Conservation (phyloP, 2,113 vertebrate species). For the human (Homo sapiens) region DNA sequence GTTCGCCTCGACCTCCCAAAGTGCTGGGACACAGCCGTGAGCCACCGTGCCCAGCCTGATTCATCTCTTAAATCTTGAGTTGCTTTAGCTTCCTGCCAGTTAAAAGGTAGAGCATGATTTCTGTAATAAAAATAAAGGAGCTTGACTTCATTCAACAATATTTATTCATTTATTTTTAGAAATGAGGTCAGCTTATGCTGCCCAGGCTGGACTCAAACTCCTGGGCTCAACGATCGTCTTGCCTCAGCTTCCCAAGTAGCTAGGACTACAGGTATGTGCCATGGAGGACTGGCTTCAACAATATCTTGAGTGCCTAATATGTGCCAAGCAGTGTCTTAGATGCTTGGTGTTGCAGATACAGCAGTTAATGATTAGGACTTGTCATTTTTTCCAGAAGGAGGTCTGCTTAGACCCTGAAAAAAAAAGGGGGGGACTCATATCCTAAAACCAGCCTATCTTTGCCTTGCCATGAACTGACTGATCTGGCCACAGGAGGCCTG, state of each 20-base stretch:
- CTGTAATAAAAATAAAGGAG: slow-evolving; percentile 26
- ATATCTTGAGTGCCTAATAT: background rate
- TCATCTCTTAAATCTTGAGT: background rate
- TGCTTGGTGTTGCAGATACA: background rate
- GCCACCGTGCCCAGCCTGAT: background rate
- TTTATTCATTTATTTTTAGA: background rate
- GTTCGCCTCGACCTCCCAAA: too few relatives aligned
- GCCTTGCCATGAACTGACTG: background rate
- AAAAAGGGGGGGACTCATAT: background rate
- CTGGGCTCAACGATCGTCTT: background rate
- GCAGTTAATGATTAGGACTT: background rate
- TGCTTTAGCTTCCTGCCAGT: background rate
- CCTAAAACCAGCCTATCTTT: background rate
- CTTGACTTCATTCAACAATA: background rate
- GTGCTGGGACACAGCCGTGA: too few relatives aligned
- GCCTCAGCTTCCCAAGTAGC: background rate
- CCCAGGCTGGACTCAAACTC: background rate
- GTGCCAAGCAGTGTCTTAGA: background rate
- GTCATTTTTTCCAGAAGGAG: background rate
- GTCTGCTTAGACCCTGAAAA: background rate
- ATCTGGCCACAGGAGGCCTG: background rate
- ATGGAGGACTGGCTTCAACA: too few relatives aligned
- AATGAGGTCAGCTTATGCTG: background rate
- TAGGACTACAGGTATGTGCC: too few relatives aligned
- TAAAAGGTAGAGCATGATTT: background rate